Evolutionary conservation across 2,888 invertebrate species (phyloP).

Genomic region (Ormia ochracea): DNA sequence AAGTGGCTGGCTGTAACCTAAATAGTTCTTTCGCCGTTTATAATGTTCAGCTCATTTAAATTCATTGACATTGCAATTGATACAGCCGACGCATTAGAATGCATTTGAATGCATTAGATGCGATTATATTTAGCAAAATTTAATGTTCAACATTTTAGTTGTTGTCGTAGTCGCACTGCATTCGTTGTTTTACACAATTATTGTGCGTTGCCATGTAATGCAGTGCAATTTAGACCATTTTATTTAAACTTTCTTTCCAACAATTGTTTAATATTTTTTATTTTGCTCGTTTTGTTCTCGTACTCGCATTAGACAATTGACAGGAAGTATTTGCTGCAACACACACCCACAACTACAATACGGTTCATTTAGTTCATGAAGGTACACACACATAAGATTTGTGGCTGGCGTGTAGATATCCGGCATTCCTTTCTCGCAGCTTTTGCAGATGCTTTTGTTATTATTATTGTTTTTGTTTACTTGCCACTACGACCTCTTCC

Average conservation of each 20-base stretch:
- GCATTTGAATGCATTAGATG: constrained; percentile 28
- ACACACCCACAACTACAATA: constrained; percentile 24
- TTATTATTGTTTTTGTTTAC: constrained; percentile 24
- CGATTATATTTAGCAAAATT: constrained; percentile 29
- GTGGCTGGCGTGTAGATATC: neutral
- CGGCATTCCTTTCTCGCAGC: neutral
- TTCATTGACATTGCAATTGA: constrained; percentile 48
- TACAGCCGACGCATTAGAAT: constrained; percentile 10
- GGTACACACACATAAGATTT: constrained; percentile 46
- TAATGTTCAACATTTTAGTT: constrained; percentile 25
- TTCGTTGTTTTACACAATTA: constrained; percentile 40
- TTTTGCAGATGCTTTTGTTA: neutral
- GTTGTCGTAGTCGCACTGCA: constrained; percentile 20
- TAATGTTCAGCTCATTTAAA: constrained; percentile 24
- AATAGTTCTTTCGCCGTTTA: constrained; percentile 6
- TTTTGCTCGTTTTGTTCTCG: neutral
- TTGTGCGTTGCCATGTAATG: constrained; percentile 33
- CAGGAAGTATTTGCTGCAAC: constrained; percentile 32
- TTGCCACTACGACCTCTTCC: constrained; percentile 31
- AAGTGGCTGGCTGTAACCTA: neutral
- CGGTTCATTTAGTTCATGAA: constrained; percentile 44
- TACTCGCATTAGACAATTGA: constrained; percentile 19
- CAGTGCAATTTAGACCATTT: constrained; percentile 41
- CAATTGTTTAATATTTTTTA: constrained; percentile 10
- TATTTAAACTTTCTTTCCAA: neutral